phyloP scores from a whole-genome alignment of 2,888 invertebrate genomes.

The Flexamia atlantica region DNA sequence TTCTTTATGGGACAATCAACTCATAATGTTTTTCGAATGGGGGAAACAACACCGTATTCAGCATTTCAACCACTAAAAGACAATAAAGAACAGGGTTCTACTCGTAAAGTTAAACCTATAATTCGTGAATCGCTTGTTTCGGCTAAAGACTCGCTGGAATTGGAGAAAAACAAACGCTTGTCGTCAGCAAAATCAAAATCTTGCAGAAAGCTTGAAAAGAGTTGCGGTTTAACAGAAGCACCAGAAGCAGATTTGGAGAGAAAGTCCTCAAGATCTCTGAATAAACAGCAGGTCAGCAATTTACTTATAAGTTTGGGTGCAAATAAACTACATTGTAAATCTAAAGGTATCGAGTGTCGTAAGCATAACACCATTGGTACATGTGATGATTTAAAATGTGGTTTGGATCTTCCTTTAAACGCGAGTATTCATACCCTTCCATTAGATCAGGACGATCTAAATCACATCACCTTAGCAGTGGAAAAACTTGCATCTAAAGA shows the following conservation, averaged over 20 bases:
- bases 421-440: constrained; percentile 6
- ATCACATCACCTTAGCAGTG: background rate
- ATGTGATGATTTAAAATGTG: background rate
- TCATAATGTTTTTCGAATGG: background rate
- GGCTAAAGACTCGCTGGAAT: background rate
- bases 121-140: background rate
- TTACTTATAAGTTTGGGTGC: background rate
- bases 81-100: background rate
- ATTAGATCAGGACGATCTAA: background rate
- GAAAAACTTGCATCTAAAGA: background rate
- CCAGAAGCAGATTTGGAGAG: background rate
- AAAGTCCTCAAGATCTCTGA: background rate
- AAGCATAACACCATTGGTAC: background rate
- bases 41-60: background rate
- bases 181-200: background rate
- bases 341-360: background rate
- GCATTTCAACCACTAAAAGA: background rate
- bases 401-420: constrained; percentile 1
- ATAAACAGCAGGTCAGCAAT: constrained; percentile 7
- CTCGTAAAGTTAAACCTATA: no score
- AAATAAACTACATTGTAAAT: background rate
- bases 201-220: background rate
- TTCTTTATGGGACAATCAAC: background rate
- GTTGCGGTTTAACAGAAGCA: background rate
- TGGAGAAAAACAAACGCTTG: background rate